Conservation (phyloP, 1,140 invertebrate species). For the Anadara kagoshimensis region DNA sequence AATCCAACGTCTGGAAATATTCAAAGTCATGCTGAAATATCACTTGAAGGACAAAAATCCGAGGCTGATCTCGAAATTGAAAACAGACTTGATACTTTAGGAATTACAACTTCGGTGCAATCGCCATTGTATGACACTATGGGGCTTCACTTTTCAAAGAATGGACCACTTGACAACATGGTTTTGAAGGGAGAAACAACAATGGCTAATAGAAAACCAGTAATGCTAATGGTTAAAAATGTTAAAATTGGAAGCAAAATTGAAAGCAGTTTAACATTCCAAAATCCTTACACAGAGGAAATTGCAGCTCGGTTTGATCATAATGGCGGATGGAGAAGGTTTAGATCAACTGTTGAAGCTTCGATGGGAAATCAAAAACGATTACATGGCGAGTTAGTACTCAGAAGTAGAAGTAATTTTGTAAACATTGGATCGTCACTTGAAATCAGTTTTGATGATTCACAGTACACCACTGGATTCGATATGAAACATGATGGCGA, state of each 20-base stretch:
- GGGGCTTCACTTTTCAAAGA: neutral
- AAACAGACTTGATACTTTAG: slow-evolving; percentile 14
- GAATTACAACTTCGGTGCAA: slow-evolving; percentile 18
- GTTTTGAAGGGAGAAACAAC: neutral
- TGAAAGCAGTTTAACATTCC: slow-evolving; percentile 9
- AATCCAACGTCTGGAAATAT: slow-evolving; percentile 8
- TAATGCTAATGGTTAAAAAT: neutral
- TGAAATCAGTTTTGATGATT: neutral
- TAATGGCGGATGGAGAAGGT: slow-evolving; percentile 8
- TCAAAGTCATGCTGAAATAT: neutral
- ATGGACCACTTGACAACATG: slow-evolving; percentile 4
- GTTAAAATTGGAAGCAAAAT: neutral
- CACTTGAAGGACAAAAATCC: slow-evolving; percentile 3
- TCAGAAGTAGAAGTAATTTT: neutral
- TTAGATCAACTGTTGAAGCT: neutral
- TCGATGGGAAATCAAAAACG: neutral
- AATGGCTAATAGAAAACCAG: neutral
- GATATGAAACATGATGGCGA: neutral
- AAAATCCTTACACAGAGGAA: slow-evolving; percentile 1
- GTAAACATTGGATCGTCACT: neutral
- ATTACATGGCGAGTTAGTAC: neutral
- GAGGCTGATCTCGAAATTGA: slow-evolving; percentile 1
- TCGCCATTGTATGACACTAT: slow-evolving; percentile 5
- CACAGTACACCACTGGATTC: neutral
- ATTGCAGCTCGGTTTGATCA: neutral